Evolutionary conservation across 1,140 invertebrate genomes (phyloP).

Genomic region (Tigriopus japonicus): DNA sequence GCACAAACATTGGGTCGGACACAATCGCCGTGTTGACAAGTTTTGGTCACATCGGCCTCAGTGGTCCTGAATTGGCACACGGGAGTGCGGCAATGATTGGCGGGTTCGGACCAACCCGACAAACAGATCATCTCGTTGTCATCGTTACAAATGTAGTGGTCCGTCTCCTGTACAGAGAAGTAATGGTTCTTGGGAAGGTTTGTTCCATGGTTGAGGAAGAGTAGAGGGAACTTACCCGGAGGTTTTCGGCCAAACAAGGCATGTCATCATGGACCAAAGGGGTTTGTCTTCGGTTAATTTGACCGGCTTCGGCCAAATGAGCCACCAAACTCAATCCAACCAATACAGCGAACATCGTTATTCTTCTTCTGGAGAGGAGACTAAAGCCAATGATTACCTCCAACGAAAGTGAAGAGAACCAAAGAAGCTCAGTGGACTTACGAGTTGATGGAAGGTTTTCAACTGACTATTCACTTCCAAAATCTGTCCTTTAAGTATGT

Average conservation of each 20-base stretch:
- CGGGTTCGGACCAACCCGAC: background rate
- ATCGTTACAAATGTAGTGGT: constrained; percentile 3
- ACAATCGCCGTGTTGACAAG: background rate
- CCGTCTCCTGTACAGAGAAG: no score
- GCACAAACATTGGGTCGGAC: constrained; percentile 15
- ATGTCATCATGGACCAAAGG: constrained; percentile 14
- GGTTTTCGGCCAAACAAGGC: constrained; percentile 10
- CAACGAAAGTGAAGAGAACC: no score
- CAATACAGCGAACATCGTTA: no score
- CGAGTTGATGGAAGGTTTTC: no score
- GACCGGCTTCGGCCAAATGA: no score
- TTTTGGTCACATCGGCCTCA: background rate
- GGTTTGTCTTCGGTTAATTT: background rate
- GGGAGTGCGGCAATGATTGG: background rate
- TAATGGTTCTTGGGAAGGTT: constrained; percentile 17
- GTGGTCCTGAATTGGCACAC: background rate
- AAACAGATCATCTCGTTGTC: constrained; percentile 1
- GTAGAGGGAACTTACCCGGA: background rate
- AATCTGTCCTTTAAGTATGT: no score
- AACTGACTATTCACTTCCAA: no score
- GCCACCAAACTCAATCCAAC: no score
- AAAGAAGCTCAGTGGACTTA: no score
- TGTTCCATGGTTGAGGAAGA: no score
- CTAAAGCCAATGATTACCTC: no score
- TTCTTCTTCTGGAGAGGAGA: no score